These are phyloP conservation scores for Otolemur garnettii DNA, from an alignment of 2,113 vertebrate genomes.

Conservation along the genomic window DNA sequence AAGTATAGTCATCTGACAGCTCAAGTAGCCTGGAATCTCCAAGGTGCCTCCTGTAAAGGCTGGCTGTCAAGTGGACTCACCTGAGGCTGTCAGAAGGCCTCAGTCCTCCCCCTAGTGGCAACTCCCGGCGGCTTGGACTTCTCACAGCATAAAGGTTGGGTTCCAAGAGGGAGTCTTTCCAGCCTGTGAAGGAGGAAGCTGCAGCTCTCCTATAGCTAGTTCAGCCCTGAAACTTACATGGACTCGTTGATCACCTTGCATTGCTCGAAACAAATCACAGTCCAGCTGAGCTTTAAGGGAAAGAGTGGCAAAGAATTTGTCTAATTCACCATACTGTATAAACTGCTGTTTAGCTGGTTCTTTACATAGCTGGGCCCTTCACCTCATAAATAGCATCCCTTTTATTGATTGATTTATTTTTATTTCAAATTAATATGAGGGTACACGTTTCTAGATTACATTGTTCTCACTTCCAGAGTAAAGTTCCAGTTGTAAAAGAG, in stretches of 20 bases:
- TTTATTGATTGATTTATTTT: not conserved
- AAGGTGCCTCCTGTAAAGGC: not conserved
- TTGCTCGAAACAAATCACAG: not conserved
- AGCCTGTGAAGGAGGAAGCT: not conserved
- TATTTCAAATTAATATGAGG: too few relatives aligned
- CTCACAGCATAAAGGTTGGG: not conserved
- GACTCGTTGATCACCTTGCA: not conserved
- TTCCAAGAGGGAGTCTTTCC: not conserved
- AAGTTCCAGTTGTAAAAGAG: too few relatives aligned
- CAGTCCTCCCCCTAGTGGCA: not conserved
- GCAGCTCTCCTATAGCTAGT: not conserved
- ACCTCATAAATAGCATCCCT: not conserved
- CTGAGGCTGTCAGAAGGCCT: not conserved
- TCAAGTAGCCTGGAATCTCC: not conserved
- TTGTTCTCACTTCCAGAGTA: too few relatives aligned
- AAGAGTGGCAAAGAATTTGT: not conserved
- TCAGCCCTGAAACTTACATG: not conserved
- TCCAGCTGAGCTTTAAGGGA: not conserved
- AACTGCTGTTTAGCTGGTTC: not conserved
- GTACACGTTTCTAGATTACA: too few relatives aligned
- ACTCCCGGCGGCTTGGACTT: not conserved
- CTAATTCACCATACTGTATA: not conserved
- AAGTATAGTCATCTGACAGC: not conserved
- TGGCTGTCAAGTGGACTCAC: not conserved
- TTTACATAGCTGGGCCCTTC: not conserved